Base-by-base conservation (phyloP, 2,888 invertebrate genomes). In the Incurvaria masculella region DNA sequence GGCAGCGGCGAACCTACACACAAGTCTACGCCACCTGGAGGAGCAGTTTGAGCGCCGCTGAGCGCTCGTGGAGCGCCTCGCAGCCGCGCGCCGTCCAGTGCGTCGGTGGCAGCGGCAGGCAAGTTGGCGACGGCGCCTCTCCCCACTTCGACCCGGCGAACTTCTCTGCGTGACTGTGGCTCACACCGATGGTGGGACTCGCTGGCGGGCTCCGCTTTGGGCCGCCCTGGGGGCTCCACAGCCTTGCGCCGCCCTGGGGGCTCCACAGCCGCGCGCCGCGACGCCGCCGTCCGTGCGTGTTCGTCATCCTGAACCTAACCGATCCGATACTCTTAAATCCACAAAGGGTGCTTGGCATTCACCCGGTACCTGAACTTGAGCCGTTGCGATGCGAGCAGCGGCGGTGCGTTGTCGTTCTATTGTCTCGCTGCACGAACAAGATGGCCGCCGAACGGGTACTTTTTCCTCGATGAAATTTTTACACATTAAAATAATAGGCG, bases 111-210 rank as follows among this genome's bases (percentile, higher is more conserved):
- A 86, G 88, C 51, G 91, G 91, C 62, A 91, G 73, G 54, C 86
- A 85, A 58, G 85, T 84, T 42, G 91, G 89, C 49, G 88, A 84
- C 45, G 91, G 91, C 48, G 91, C 87, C 57, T 89, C 89, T 61
- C 88, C 89, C 79, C 90, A 91, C 69, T 90, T 91, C 65, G 89
- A 87, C 63, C 86, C 89, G 55, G 91, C 91, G 66, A 70, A 74
- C 33, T 33, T 33, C 3, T 33, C 33, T 4, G 33, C 33, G 33
- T 33, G 33, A 14, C 33, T 14, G n/a, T n/a, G n/a, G n/a, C n/a
- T n/a, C n/a, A n/a, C n/a, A n/a, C n/a, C n/a, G n/a, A n/a, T n/a
- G 11, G 33, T 6, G 14, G 33, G 33, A n/a, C 33, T 33, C 4
- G 33, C 4, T 6, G 33, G 8, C 11, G 14, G 11, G 33, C 33